phyloP scores from a whole-genome alignment of 2,888 invertebrate genomes.

The Eupithecia abbreviata region DNA sequence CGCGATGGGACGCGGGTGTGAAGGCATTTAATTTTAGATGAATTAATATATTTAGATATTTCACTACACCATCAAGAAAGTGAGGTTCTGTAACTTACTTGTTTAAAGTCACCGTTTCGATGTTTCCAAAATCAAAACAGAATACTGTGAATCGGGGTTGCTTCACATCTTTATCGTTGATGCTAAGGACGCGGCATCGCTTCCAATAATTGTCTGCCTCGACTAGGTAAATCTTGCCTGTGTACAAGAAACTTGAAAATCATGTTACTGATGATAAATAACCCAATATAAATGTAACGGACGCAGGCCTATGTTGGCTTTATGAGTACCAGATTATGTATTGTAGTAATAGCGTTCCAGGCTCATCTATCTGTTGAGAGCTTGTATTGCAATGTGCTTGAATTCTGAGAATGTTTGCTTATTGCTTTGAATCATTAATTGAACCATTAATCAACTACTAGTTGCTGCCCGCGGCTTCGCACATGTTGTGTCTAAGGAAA shows the following conservation, averaged over 20 bases:
- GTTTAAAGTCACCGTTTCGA: slow-evolving; percentile 72
- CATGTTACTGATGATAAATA: not conserved
- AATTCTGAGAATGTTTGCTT: not conserved
- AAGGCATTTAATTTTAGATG: too few relatives aligned
- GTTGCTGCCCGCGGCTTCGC: not conserved
- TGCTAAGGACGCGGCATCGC: slow-evolving; percentile 82
- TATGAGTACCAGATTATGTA: too few relatives aligned
- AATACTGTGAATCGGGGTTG: slow-evolving; percentile 79
- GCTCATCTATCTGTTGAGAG: too few relatives aligned
- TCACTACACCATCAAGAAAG: not conserved
- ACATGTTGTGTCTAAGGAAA: too few relatives aligned
- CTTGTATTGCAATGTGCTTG: not conserved
- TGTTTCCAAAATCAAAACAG: slow-evolving; percentile 86
- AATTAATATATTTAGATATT: too few relatives aligned
- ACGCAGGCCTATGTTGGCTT: too few relatives aligned
- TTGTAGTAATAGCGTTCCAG: too few relatives aligned
- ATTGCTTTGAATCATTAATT: not conserved
- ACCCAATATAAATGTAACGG: not conserved
- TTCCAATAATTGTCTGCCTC: slow-evolving; percentile 85
- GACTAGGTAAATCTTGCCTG: slow-evolving; percentile 86
- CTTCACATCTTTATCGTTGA: slow-evolving; percentile 57
- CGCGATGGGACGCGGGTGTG: too few relatives aligned
- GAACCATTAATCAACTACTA: not conserved
- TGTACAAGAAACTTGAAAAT: not conserved
- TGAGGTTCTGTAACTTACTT: slow-evolving; percentile 67